Evolutionary conservation across 2,113 vertebrate genomes (phyloP).

Genomic region (Oncorhynchus gorbuscha): DNA sequence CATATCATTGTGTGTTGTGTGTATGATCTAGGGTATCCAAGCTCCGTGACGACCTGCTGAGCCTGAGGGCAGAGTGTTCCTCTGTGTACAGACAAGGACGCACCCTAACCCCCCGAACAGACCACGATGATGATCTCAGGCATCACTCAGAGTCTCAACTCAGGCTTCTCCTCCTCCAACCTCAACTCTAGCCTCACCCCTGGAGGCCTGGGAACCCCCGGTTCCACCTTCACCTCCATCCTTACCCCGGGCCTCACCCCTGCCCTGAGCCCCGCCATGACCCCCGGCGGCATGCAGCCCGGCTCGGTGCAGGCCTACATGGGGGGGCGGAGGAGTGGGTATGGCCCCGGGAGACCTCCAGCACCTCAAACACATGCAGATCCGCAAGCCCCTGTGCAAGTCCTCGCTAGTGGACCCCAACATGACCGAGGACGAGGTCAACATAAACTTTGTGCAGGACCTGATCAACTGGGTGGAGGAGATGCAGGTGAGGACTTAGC

Average conservation of each 20-base stretch:
- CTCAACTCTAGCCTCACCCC: constrained; percentile 55
- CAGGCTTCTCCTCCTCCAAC: constrained; percentile 81
- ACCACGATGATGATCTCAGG: constrained; percentile 97
- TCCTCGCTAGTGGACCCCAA: constrained; percentile 87
- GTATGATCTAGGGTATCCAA: constrained; percentile 81
- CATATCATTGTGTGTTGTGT: neutral
- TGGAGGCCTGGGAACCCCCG: constrained; percentile 58
- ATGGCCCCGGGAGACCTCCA: constrained; percentile 80
- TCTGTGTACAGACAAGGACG: constrained; percentile 89
- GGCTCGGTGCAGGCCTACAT: constrained; percentile 76
- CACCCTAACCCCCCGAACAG: constrained; percentile 85
- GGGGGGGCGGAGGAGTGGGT: constrained; percentile 71
- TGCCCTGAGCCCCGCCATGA: constrained; percentile 70
- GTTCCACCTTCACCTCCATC: constrained; percentile 80
- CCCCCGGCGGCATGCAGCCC: constrained; percentile 76
- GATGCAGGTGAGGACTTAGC: constrained; percentile 85
- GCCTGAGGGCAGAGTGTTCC: constrained; percentile 83
- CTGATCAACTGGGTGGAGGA: constrained; percentile 94
- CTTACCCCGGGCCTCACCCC: constrained; percentile 79
- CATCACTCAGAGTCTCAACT: constrained; percentile 95
- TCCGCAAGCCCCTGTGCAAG: constrained; percentile 89
- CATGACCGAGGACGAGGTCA: constrained; percentile 92
- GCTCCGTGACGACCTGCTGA: constrained; percentile 87
- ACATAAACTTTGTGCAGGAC: constrained; percentile 95
- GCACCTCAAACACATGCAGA: constrained; percentile 87